These are phyloP conservation scores for Drosophila aff. DNA, from an alignment of 1,140 invertebrate species.

Conservation along the genomic window DNA sequence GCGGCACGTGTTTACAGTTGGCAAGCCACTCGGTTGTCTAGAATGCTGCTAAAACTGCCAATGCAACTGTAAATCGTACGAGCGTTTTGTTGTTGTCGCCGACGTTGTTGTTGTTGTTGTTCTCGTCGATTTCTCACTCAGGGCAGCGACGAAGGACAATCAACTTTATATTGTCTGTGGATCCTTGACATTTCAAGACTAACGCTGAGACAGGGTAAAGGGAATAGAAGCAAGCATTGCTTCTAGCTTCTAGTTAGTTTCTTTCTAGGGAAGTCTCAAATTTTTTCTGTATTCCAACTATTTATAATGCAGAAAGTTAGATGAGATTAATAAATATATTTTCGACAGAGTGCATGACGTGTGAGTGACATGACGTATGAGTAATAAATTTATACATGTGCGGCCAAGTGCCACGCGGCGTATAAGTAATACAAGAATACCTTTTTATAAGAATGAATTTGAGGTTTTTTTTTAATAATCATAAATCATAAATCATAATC, in stretches of 20 bases:
- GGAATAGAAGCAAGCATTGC: background rate
- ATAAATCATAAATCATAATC: no score
- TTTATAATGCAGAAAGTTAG: background rate
- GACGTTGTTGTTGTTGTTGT: conserved; percentile 4
- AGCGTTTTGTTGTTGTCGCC: conserved; percentile 8
- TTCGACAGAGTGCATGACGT: background rate
- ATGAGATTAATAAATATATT: background rate
- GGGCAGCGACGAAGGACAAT: conserved; percentile 45
- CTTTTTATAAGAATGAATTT: no score
- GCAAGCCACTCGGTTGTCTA: background rate
- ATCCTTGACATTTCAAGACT: conserved; percentile 32
- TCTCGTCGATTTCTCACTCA: conserved; percentile 30
- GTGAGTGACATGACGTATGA: conserved; percentile 12
- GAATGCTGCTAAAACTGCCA: conserved; percentile 55
- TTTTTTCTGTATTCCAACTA: background rate
- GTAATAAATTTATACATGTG: background rate
- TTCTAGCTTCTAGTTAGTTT: background rate
- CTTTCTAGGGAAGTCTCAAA: background rate
- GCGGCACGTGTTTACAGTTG: conserved; percentile 76
- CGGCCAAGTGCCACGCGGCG: conserved; percentile 2
- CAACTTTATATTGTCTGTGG: conserved; percentile 40
- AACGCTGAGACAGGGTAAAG: conserved; percentile 1
- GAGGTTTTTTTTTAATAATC: no score
- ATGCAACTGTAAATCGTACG: conserved; percentile 45
- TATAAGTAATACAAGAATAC: conserved; percentile 1